These are phyloP conservation scores for Virgularia gustaviana DNA, from an alignment of 92 coral and sea anemone genomes.

Conservation along the genomic window DNA sequence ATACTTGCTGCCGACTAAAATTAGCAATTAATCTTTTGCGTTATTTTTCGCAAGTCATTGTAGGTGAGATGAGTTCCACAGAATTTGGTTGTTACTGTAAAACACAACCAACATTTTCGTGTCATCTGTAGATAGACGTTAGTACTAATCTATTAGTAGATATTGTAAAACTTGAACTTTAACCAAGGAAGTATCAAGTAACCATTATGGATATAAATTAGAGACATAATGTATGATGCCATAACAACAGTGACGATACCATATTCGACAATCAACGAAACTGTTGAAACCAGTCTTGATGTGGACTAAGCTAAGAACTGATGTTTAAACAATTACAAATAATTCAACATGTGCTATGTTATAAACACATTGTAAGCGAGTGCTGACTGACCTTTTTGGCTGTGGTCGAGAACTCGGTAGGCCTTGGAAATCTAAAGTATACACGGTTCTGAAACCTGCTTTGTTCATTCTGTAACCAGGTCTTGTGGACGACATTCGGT, in stretches of 20 bases:
- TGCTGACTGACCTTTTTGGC: constrained; percentile 22
- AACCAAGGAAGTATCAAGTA: no score
- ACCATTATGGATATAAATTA: no score
- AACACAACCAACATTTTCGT: no score
- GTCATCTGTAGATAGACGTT: no score
- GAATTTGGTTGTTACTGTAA: no score
- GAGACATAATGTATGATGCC: not conserved
- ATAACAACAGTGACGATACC: not conserved
- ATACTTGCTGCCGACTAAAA: no score
- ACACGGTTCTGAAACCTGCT: constrained; percentile 16
- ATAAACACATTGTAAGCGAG: not conserved
- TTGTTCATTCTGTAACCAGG: not conserved
- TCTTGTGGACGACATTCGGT: constrained; percentile 3
- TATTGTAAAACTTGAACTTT: no score
- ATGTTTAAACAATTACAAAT: not conserved
- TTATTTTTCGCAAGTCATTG: no score
- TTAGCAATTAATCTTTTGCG: no score
- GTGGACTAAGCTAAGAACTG: not conserved
- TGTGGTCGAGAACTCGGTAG: constrained; percentile 25
- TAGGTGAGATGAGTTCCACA: no score
- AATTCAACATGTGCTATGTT: no score
- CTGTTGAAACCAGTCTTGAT: not conserved
- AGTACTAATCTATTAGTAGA: no score
- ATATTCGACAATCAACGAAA: not conserved
- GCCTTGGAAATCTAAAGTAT: constrained; percentile 19